These are phyloP conservation scores for Dicrostonyx torquatus DNA, from an alignment of 2,797 vertebrate genomes.

Conservation along the genomic window DNA sequence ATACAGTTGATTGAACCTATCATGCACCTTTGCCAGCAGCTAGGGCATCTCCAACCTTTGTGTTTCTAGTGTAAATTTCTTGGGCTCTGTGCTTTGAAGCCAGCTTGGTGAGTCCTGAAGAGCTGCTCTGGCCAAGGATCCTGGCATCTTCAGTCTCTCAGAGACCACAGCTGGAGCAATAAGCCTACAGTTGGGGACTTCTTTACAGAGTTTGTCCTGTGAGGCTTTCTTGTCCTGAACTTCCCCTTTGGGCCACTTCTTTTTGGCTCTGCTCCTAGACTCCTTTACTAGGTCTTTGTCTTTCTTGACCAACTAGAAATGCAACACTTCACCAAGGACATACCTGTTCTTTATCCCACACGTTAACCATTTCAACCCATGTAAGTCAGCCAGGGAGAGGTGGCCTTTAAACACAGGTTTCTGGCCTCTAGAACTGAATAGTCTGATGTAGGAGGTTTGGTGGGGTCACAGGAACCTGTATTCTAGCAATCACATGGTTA, in stretches of 20 bases:
- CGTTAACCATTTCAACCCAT: neutral
- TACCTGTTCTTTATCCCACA: neutral
- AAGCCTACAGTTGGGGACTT: neutral
- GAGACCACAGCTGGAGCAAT: neutral
- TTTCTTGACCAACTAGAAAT: neutral
- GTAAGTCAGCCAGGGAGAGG: neutral
- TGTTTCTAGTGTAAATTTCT: neutral
- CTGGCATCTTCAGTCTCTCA: neutral
- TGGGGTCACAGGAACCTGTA: neutral
- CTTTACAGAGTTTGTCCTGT: neutral
- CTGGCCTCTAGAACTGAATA: neutral
- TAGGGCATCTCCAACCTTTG: neutral
- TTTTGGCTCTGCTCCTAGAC: neutral
- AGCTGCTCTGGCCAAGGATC: neutral
- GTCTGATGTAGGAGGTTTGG: neutral
- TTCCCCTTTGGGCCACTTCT: neutral
- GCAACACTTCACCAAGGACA: neutral
- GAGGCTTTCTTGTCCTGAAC: neutral
- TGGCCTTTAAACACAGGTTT: conserved; percentile 4
- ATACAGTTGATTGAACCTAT: neutral
- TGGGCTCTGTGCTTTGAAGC: neutral
- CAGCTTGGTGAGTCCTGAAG: neutral
- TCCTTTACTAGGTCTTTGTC: neutral
- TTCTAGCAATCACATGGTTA: neutral
- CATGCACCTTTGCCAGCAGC: neutral